Evolutionary conservation across 2,797 vertebrate species (phyloP).

Genomic region (Platyrinchus mystaceus): DNA sequence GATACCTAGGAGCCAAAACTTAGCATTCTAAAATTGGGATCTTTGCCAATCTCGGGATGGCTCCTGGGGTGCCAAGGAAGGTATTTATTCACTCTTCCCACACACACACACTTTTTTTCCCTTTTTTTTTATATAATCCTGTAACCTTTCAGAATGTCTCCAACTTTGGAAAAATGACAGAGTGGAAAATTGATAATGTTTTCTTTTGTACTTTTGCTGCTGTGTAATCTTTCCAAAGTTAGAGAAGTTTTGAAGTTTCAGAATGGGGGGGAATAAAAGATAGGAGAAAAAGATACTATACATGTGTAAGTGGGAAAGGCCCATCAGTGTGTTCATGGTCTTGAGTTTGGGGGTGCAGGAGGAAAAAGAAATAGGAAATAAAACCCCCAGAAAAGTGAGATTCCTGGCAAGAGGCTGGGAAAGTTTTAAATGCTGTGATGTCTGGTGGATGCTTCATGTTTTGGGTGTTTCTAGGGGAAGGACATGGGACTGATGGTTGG

Average conservation of each 20-base stretch:
- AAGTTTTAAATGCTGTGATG: not conserved
- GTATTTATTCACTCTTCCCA: slow-evolving; percentile 46
- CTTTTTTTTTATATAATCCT: not conserved
- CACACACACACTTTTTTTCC: not conserved
- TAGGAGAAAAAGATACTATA: not conserved
- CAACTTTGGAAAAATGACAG: slow-evolving; percentile 47
- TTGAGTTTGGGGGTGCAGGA: not conserved
- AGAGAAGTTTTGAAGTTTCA: slow-evolving; percentile 34
- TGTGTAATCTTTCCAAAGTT: slow-evolving; percentile 48
- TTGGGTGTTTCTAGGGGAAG: not conserved
- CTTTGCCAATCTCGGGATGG: not conserved
- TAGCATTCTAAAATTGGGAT: not conserved
- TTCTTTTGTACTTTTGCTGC: slow-evolving; percentile 48
- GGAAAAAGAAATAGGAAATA: slow-evolving; percentile 8
- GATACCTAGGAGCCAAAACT: not conserved
- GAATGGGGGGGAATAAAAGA: not conserved
- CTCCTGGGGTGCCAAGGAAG: not conserved
- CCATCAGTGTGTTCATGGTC: not conserved
- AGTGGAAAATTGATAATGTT: slow-evolving; percentile 49
- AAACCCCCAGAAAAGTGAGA: not conserved
- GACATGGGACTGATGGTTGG: not conserved
- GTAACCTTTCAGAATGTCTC: slow-evolving; percentile 50
- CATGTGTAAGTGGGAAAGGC: not conserved
- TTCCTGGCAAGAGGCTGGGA: slow-evolving; percentile 12
- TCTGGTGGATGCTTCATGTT: not conserved